Evolutionary conservation across 2,113 vertebrate genomes (phyloP), one percentile per base, ranked within the genome.

Genomic region (Gallinago media): DNA sequence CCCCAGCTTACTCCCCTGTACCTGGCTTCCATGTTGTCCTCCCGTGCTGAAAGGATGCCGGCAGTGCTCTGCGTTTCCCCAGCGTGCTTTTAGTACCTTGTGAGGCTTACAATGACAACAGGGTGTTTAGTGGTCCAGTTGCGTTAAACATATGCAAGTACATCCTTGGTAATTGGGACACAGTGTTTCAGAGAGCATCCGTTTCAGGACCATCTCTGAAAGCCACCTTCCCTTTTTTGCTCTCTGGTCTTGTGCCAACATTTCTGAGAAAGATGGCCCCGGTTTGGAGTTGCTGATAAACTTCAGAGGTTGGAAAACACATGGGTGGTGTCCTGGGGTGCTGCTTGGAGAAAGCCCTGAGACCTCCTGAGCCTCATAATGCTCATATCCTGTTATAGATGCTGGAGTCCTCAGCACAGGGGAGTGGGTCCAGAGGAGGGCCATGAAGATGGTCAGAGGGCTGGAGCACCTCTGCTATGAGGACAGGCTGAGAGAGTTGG

Each of bases 331-430:
- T 15, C 36, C 36, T 42, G 17, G 19, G 31, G 8, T 66, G 54
- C 52, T 61, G 38, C 81, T 72, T 44, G 0, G 4, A 66, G 56
- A 15, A 31, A 54, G 25, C 25, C 63, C 11, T 10, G 13, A 76
- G 46, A 22, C 68, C 9, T 34, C 40, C 26, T 0, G 2, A 70
- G 38, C 47, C 38, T 38, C 2, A 1, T 0, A 0, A 5, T 62
- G 25, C 38, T 61, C 31, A 44, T 46, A 15, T 34, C 27, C 32
- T 40, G 22, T 67, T 74, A 71, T 8, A 46, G 12, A 34, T 34
- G 46, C 42, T 34, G 14, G 52, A 29, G 27, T 54, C 26, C 27
- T 54, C 52, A 29, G 26, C 27, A 54, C 27, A 29, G 52, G 52
- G 50, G 50, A 52, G 16, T 27, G 8, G 14, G 50, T 27, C 50